phyloP scores from a whole-genome alignment of 1,140 invertebrate genomes.

The Leptonema lineaticorne region DNA sequence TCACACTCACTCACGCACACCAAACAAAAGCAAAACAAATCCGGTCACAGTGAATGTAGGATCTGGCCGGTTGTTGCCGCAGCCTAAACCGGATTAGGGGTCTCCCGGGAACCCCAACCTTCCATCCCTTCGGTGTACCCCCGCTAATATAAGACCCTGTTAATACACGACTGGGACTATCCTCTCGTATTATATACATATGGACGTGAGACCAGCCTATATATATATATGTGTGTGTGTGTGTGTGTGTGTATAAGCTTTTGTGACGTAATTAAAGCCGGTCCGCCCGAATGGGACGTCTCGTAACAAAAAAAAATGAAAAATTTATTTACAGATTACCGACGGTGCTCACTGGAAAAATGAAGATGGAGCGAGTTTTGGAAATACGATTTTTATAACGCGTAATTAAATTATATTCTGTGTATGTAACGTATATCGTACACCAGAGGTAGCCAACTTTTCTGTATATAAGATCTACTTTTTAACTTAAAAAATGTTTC shows the following conservation, averaged over 20 bases:
- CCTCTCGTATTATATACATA: not conserved
- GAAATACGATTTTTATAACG: too few relatives aligned
- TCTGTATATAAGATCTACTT: too few relatives aligned
- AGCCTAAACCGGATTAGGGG: conserved; percentile 8
- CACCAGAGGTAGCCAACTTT: too few relatives aligned
- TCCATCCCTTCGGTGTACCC: not conserved
- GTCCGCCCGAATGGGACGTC: conserved; percentile 29
- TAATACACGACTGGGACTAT: not conserved
- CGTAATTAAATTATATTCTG: too few relatives aligned
- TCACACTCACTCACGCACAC: not conserved
- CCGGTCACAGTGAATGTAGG: not conserved
- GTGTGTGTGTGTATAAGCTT: not conserved
- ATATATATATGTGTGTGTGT: not conserved
- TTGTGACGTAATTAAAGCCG: conserved; percentile 13
- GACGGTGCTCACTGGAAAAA: too few relatives aligned
- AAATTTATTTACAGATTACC: too few relatives aligned
- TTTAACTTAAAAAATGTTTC: too few relatives aligned
- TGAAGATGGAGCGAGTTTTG: too few relatives aligned
- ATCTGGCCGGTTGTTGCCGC: not conserved
- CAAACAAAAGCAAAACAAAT: conserved; percentile 16
- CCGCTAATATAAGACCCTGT: not conserved
- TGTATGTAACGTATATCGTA: too few relatives aligned
- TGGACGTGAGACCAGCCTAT: not conserved
- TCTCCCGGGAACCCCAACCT: not conserved
- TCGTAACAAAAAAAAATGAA: too few relatives aligned